phyloP scores from a whole-genome alignment of 2,797 vertebrate genomes.

The Sebastes itinus region DNA sequence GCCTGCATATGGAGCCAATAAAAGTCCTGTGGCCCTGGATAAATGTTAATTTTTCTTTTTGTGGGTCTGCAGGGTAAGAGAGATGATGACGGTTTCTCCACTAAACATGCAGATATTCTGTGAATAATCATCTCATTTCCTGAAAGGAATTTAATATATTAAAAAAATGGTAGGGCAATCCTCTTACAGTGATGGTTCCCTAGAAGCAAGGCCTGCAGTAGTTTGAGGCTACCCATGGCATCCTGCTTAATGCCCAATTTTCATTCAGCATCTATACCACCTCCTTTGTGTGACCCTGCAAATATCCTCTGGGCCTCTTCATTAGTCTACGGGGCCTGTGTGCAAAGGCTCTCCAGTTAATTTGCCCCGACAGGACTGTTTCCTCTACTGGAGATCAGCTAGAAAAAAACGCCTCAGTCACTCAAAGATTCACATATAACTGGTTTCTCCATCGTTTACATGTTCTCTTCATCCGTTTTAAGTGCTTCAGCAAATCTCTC shows the following conservation, averaged over 20 bases:
- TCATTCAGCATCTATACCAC: slow-evolving; percentile 73
- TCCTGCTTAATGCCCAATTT: slow-evolving; percentile 82
- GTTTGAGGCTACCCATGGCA: slow-evolving; percentile 68
- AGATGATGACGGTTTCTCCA: slow-evolving; percentile 59
- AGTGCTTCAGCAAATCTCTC: slow-evolving; percentile 66
- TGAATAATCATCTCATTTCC: slow-evolving; percentile 80
- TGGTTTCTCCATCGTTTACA: slow-evolving; percentile 35
- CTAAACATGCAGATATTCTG: slow-evolving; percentile 70
- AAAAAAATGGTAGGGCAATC: slow-evolving; percentile 33
- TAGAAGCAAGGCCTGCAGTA: slow-evolving; percentile 79
- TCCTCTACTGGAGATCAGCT: slow-evolving; percentile 62
- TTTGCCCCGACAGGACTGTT: slow-evolving; percentile 79
- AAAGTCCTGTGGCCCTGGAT: slow-evolving; percentile 65
- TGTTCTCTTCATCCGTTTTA: slow-evolving; percentile 61
- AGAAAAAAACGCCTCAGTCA: slow-evolving; percentile 46
- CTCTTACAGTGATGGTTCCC: slow-evolving; percentile 67
- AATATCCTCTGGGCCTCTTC: slow-evolving; percentile 87
- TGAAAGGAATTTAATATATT: slow-evolving; percentile 56
- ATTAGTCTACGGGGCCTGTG: slow-evolving; percentile 79
- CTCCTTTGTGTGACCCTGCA: slow-evolving; percentile 84
- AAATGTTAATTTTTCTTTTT: slow-evolving; percentile 69
- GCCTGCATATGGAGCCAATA: slow-evolving; percentile 63
- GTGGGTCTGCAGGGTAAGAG: slow-evolving; percentile 73
- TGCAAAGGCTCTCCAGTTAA: slow-evolving; percentile 80
- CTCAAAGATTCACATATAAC: slow-evolving; percentile 47